Base-by-base conservation (phyloP, 2,797 vertebrate species). In the Euphonia xanthogaster region DNA sequence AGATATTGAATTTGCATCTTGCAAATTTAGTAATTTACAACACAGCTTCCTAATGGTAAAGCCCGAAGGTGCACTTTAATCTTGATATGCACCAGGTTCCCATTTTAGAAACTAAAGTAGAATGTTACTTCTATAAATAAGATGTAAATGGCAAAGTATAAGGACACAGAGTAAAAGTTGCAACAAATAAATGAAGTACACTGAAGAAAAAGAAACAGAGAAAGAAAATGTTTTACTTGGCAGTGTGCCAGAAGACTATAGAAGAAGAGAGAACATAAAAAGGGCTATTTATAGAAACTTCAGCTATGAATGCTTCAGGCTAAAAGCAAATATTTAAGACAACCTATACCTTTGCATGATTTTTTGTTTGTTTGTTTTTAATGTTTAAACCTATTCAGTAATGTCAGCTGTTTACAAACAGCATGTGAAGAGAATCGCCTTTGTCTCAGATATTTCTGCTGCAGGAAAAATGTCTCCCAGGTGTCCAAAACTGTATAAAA, bases 401-500 rank as follows among this genome's bases (percentile, higher is more conserved):
- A 48, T 37, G 16, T 72, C 78, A 74, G 35, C 78, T 94, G 70
- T 97, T 95, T 96, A 94, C 77, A 93, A 96, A 94, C 66, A 65
- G 42, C 68, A 77, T 66, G 33, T 71, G 63, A 75, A 88, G 90
- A 92, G 70, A 71, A 78, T 80, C 1, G 4, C 57, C 35, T 93
- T 95, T 90, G 65, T 90, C 44, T 73, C 82, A 76, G 57, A 28
- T 81, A 88, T 54, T 96, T 95, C 45, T 83, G 30, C 67, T 55
- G 35, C 24, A 87, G 72, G 37, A 92, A 96, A 97, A 96, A 96
- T 96, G 58, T 97, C 93, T 97, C 96, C 94, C 75, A 95, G 88
- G 95, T 97, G 98, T 98, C 97, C 97, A 89, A 97, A 97, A 94
- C 80, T 78, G 96, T 94, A 96, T 95, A 98, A 97, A 96, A 97